Conservation (phyloP, 2,797 vertebrate genomes). For the Dryobates pubescens region DNA sequence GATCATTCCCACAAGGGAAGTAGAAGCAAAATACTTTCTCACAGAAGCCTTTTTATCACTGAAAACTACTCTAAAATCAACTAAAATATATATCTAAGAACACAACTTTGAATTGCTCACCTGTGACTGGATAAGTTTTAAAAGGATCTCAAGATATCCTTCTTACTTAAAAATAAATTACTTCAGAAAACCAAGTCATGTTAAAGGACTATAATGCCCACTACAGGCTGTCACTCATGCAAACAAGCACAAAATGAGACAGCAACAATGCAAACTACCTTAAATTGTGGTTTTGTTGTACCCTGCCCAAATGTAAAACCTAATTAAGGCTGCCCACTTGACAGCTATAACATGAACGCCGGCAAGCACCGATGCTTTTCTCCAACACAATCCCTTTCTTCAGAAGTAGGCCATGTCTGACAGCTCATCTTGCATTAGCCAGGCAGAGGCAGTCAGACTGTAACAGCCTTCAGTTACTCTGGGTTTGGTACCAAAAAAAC, state of each 20-base stretch:
- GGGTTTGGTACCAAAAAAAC: not conserved
- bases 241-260: not conserved
- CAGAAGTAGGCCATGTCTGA: constrained; percentile 46
- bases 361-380: fast-evolving
- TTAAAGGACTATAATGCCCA: fast-evolving
- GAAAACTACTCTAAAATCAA: not conserved
- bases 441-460: not conserved
- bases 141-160: not conserved
- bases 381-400: not conserved
- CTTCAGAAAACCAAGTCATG: not conserved
- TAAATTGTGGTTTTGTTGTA: not conserved
- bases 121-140: not conserved
- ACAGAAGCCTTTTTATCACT: not conserved
- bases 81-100: not conserved
- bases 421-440: constrained; percentile 20
- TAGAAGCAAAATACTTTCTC: not conserved
- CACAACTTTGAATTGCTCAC: not conserved
- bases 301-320: not conserved
- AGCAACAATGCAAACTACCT: not conserved
- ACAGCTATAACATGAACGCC: fast-evolving
- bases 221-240: not conserved
- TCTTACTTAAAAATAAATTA: not conserved
- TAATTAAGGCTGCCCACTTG: constrained; percentile 29
- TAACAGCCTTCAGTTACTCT: constrained; percentile 19
- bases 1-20: not conserved